Evolutionary conservation across 2,888 invertebrate genomes (phyloP).

Genomic region (Pachymerium ferrugineum): DNA sequence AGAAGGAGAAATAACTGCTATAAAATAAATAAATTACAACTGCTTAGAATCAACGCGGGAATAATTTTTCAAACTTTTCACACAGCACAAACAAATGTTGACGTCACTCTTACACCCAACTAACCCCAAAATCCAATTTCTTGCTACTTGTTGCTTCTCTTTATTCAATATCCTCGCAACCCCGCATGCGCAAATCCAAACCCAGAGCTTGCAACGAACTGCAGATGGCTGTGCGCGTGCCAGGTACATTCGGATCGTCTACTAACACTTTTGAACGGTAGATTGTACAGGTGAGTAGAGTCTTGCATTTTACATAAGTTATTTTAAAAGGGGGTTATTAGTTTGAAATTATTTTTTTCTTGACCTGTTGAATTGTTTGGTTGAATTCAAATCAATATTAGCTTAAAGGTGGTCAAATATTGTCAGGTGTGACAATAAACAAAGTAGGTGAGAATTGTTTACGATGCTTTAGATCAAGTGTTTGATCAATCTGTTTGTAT

Average conservation of each 20-base stretch:
- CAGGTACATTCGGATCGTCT: neutral
- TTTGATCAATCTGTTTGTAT: neutral
- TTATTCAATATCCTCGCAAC: neutral
- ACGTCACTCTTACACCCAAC: neutral
- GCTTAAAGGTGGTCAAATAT: neutral
- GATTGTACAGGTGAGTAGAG: neutral
- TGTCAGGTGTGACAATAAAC: neutral
- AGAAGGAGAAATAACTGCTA: no score
- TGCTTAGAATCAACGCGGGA: neutral
- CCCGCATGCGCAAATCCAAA: neutral
- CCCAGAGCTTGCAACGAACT: neutral
- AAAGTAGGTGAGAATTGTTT: neutral
- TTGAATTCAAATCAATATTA: neutral
- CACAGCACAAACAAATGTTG: neutral
- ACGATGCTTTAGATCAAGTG: neutral
- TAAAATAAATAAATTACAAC: no score
- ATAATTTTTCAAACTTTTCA: neutral
- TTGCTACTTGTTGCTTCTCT: constrained; percentile 13
- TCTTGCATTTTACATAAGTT: neutral
- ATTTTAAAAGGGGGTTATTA: neutral
- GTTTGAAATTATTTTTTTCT: neutral
- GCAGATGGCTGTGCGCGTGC: constrained; percentile 4
- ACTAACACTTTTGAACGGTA: neutral
- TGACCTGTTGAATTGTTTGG: neutral
- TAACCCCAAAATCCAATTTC: neutral